Evolutionary conservation across 2,888 invertebrate genomes (phyloP), one percentile per base, ranked within the genome.

Genomic region (Cylindroiulus punctatus): DNA sequence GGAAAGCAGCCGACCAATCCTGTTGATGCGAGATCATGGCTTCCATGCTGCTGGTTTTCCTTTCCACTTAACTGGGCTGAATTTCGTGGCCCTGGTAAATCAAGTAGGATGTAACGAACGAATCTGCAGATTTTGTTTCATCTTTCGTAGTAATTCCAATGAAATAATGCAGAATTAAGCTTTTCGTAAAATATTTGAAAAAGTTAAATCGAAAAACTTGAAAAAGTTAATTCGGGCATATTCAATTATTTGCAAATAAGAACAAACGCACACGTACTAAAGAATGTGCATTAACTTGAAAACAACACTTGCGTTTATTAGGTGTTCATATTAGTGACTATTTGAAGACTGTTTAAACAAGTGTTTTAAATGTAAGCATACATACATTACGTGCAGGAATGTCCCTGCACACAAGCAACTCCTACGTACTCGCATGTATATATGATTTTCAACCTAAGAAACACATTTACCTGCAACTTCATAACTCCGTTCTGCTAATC

Each of bases 11-110:
- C 57, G 22, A 57, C 57, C 57, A 57, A 57, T 57, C 76, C 30
- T 30, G 12, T 30, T 30, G 76, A 76, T 76, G 76, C 14, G 17
- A 76, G 30, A 76, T 76, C 57, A 57, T 57, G 57, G 57, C 57
- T 57, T 76, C 76, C 76, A 76, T 10, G 12, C 30, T 30, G 76
- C 30, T 30, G 14, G 30, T 76, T 76, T 30, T 14, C 30, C 30
- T 76, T 76, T 76, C 76, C 30, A 30, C 76, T 76, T 76, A 76
- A 76, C 76, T 76, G 76, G 17, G 30, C 76, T 76, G 12, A 30
- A 76, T 76, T 76, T 30, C 7, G 30, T 30, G 14, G 17, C 76
- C 30, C 12, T 30, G 76, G 17, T 12, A 76, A 30, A 30, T 30
- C 30, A 26, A 5, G 26, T 76, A 30, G 26, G 30, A 7, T 76